Evolutionary conservation across 2,113 vertebrate genomes (phyloP).

Genomic region (Odocoileus virginianus): DNA sequence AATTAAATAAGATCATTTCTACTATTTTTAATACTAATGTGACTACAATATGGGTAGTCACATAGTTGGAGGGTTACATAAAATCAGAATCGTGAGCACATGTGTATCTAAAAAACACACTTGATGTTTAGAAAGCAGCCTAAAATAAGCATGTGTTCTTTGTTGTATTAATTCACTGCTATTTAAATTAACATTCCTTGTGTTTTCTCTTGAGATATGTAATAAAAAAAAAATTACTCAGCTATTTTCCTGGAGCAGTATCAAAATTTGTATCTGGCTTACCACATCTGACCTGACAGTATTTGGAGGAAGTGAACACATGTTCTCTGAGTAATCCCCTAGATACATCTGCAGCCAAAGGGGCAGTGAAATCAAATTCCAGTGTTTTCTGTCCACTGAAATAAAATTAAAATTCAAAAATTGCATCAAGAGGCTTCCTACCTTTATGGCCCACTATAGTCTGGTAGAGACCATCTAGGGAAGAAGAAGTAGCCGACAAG

Average conservation of each 20-base stretch:
- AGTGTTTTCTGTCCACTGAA: background rate
- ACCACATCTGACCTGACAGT: slow-evolving; percentile 49
- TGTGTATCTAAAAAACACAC: background rate
- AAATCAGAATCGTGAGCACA: background rate
- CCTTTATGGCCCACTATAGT: background rate
- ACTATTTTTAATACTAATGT: background rate
- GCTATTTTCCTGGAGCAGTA: slow-evolving; percentile 47
- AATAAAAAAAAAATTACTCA: background rate
- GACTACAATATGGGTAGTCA: background rate
- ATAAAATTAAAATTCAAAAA: slow-evolving; percentile 15
- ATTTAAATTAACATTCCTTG: slow-evolving; percentile 11
- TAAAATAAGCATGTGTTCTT: slow-evolving; percentile 20
- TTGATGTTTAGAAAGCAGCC: slow-evolving; percentile 10
- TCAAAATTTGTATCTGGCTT: slow-evolving; percentile 56
- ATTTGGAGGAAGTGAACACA: slow-evolving; percentile 39
- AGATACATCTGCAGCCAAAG: background rate
- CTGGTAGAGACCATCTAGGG: background rate
- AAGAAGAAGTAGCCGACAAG: background rate
- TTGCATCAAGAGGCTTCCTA: background rate
- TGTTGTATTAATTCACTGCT: background rate
- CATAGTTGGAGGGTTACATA: background rate
- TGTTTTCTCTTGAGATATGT: slow-evolving; percentile 22
- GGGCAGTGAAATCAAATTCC: slow-evolving; percentile 18
- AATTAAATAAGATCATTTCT: background rate
- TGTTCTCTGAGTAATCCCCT: slow-evolving; percentile 42